Conservation (phyloP, 2,888 invertebrate genomes). For the Saturnia pavonia region DNA sequence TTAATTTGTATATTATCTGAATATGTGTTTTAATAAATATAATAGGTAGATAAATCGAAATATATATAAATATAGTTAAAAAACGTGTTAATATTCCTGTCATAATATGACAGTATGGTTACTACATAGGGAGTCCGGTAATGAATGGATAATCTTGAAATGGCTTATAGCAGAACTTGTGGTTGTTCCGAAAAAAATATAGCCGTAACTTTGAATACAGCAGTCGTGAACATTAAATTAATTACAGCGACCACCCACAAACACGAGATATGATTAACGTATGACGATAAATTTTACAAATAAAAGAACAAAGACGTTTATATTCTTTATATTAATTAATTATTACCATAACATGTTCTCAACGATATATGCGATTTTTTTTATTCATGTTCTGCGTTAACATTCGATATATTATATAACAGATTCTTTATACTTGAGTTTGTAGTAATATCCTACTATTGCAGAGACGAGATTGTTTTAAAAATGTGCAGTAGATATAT, state of each 20-base stretch:
- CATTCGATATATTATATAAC: neutral
- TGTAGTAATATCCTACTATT: too few relatives aligned
- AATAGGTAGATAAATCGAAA: neutral
- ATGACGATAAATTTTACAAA: conserved; percentile 41
- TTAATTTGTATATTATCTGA: too few relatives aligned
- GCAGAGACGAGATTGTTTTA: too few relatives aligned
- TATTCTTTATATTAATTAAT: conserved; percentile 34
- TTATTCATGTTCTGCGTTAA: neutral
- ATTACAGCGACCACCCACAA: conserved; percentile 56
- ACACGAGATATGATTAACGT: conserved; percentile 42
- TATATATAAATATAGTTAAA: neutral
- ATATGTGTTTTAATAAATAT: too few relatives aligned
- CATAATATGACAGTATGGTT: neutral
- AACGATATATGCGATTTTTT: conserved; percentile 23
- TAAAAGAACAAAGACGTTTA: conserved; percentile 25
- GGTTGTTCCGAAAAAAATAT: too few relatives aligned
- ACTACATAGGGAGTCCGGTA: neutral
- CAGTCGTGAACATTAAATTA: conserved; percentile 52
- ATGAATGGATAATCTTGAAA: too few relatives aligned
- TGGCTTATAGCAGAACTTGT: too few relatives aligned
- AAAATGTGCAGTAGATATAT: too few relatives aligned
- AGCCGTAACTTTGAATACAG: conserved; percentile 26
- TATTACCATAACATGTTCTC: conserved; percentile 28
- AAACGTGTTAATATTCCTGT: neutral
- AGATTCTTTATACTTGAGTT: neutral